Percentiles rank a stretch among this genome's conserved stretches.
Conservation (phyloP, 2,113 vertebrate species). For the Corvus moneduloides region DNA sequence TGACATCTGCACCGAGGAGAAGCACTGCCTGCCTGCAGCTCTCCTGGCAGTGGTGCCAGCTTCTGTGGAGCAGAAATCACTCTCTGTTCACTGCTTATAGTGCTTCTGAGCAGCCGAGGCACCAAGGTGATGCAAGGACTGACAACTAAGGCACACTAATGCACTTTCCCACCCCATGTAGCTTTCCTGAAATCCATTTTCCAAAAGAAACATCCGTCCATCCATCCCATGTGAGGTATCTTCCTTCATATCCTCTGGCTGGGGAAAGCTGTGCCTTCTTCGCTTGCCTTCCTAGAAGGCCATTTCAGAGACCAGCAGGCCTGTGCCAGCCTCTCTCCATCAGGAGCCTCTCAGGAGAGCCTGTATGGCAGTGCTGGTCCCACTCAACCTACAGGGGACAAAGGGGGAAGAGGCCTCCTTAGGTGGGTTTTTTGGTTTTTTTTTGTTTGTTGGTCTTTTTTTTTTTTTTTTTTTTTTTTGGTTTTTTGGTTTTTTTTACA, state of each 20-base stretch:
- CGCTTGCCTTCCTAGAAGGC: neutral
- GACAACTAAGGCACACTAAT: neutral
- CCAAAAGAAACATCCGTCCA: neutral
- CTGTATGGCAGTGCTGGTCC: neutral
- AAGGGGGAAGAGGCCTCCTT: neutral
- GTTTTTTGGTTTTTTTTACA: neutral
- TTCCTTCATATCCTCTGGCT: too few species aligned
- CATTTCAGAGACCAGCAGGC: neutral
- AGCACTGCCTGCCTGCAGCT: neutral
- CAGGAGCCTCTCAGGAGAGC: neutral
- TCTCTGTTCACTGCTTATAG: neutral
- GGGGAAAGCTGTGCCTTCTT: neutral
- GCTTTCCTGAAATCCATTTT: neutral
- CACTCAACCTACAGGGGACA: neutral
- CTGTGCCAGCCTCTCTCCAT: neutral
- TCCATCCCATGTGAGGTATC: too few species aligned
- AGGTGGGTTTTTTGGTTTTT: too few species aligned
- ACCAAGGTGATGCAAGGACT: neutral
- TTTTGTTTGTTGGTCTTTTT: too few species aligned
- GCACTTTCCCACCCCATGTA: neutral
- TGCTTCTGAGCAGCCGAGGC: neutral
- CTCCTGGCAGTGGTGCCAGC: neutral
- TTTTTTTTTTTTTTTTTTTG: neutral
- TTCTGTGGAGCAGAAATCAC: neutral
- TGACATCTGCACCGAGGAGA: fast-evolving